These are phyloP conservation scores for Lepisosteus oculatus DNA, from an alignment of 2,113 vertebrate species.

Conservation along the genomic window DNA sequence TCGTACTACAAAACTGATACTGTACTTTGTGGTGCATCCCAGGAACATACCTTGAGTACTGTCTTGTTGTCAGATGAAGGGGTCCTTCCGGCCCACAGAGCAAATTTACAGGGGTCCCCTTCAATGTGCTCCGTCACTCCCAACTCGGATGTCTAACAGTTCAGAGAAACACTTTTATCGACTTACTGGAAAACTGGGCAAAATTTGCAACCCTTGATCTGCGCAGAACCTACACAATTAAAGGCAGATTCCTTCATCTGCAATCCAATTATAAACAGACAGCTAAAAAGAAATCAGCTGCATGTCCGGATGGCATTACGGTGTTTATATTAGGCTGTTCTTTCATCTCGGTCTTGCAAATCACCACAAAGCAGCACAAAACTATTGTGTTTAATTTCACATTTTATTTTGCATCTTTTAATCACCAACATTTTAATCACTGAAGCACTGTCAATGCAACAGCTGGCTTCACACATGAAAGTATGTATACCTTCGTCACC, in stretches of 20 bases:
- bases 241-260: too few species aligned
- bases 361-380: not conserved
- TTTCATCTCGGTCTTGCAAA: not conserved
- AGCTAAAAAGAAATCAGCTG: not conserved
- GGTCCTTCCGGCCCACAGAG: constrained; percentile 93
- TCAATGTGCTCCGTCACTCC: constrained; percentile 97
- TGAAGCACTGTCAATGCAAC: not conserved
- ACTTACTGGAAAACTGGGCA: too few species aligned
- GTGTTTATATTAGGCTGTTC: not conserved
- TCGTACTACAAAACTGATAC: too few species aligned
- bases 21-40: not conserved
- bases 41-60: constrained; percentile 81
- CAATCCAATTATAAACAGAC: not conserved
- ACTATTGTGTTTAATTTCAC: constrained; percentile 7
- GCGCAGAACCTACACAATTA: too few species aligned
- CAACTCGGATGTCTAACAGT: constrained; percentile 88
- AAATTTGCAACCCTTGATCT: too few species aligned
- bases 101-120: constrained; percentile 96
- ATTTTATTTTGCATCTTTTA: not conserved
- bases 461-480: constrained; percentile 2
- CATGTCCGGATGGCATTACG: too few species aligned
- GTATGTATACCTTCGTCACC: constrained; percentile 6
- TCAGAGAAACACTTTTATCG: constrained; percentile 28
- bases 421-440: not conserved
- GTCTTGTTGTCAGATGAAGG: constrained; percentile 97